These are phyloP conservation scores for Lasiurus borealis DNA, from an alignment of 2,113 vertebrate species.

Conservation along the genomic window DNA sequence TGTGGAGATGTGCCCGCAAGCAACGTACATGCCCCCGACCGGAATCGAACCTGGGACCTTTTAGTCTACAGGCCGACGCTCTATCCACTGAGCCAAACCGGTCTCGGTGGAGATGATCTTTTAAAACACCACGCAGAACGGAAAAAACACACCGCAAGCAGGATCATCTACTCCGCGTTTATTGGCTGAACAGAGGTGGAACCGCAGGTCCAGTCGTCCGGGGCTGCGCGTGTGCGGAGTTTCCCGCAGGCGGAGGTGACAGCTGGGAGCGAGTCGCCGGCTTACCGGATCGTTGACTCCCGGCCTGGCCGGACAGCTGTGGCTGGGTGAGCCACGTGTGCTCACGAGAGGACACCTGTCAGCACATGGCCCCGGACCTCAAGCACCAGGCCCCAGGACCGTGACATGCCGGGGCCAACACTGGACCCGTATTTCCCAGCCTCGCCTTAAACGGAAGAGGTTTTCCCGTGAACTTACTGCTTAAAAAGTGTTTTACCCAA, in stretches of 20 bases:
- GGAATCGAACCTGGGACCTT: too few relatives aligned
- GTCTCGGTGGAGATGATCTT: too few relatives aligned
- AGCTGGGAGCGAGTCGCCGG: too few relatives aligned
- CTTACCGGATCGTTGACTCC: slow-evolving; percentile 56
- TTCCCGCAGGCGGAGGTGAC: too few relatives aligned
- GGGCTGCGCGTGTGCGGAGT: slow-evolving; percentile 65
- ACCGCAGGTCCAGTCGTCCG: slow-evolving; percentile 82
- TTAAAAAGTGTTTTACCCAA: slow-evolving; percentile 6
- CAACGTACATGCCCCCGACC: too few relatives aligned
- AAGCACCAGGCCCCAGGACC: not conserved
- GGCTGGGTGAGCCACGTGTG: slow-evolving; percentile 57
- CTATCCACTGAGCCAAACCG: too few relatives aligned
- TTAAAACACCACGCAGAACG: slow-evolving; percentile 51
- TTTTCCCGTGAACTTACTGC: slow-evolving; percentile 38
- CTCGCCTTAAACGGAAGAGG: not conserved
- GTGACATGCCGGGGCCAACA: not conserved
- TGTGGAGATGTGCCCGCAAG: too few relatives aligned
- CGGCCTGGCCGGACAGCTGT: slow-evolving; percentile 38
- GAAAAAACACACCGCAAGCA: slow-evolving; percentile 73
- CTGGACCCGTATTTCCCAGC: not conserved
- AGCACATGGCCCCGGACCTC: not conserved
- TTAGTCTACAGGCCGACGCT: too few relatives aligned
- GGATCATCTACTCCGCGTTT: slow-evolving; percentile 87
- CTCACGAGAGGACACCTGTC: slow-evolving; percentile 25
- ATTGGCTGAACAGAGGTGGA: slow-evolving; percentile 87